phyloP scores from a whole-genome alignment of 2,113 vertebrate species.

The Circaetus cinerascens region DNA sequence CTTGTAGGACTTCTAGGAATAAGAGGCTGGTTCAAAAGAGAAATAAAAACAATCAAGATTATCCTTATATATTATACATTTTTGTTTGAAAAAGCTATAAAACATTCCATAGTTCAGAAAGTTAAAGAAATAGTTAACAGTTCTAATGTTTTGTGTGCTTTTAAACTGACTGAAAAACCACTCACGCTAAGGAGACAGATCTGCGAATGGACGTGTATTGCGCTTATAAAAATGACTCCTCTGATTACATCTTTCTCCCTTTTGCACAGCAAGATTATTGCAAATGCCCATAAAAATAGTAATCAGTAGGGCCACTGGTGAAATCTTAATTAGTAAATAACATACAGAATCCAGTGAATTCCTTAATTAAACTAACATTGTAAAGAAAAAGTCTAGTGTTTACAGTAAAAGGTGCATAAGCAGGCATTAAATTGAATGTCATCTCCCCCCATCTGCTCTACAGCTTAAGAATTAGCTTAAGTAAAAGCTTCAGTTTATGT shows the following conservation, averaged over 20 bases:
- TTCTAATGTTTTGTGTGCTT: neutral
- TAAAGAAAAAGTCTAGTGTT: conserved; percentile 7
- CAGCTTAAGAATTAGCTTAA: conserved; percentile 2
- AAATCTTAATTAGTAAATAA: neutral
- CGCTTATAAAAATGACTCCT: neutral
- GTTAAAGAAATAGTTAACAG: neutral
- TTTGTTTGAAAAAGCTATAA: neutral
- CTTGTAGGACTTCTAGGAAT: conserved; percentile 96
- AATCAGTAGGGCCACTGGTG: neutral
- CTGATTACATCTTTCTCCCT: neutral
- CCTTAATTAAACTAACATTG: conserved; percentile 18
- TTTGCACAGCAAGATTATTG: neutral
- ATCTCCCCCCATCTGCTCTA: conserved; percentile 20
- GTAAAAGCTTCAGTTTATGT: conserved; percentile 1
- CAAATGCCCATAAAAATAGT: neutral
- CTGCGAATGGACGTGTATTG: neutral
- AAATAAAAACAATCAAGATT: conserved; percentile 65
- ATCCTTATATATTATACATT: neutral
- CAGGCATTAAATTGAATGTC: conserved; percentile 18
- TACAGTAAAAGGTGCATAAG: conserved; percentile 19
- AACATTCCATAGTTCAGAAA: neutral
- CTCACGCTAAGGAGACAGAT: neutral
- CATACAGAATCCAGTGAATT: neutral
- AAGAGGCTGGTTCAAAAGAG: conserved; percentile 86
- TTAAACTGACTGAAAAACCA: neutral